phyloP scores from a whole-genome alignment of 1,140 invertebrate genomes.

The Scaptodrosophila lebanonensis region DNA sequence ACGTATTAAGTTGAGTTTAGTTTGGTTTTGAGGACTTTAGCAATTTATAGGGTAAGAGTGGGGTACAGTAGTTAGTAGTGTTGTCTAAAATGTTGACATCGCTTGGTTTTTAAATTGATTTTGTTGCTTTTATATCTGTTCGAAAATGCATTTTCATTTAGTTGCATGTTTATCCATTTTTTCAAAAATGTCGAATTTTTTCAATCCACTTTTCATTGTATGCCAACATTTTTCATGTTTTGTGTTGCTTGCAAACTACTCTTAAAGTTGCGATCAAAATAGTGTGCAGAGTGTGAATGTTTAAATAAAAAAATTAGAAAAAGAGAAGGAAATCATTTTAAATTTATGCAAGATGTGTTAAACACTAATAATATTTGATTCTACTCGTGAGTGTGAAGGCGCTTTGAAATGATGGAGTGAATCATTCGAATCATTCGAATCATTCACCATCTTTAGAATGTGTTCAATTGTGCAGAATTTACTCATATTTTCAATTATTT shows the following conservation, averaged over 20 bases:
- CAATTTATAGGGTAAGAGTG: background rate
- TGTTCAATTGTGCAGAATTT: no score
- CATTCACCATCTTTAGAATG: no score
- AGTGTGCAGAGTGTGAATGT: no score
- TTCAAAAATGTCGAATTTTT: constrained; percentile 40
- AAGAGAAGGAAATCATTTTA: no score
- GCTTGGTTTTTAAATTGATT: constrained; percentile 54
- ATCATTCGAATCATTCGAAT: no score
- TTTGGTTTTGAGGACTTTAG: constrained; percentile 5
- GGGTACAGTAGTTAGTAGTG: constrained; percentile 36
- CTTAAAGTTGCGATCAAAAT: constrained; percentile 21
- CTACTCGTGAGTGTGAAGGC: no score
- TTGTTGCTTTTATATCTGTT: constrained; percentile 10
- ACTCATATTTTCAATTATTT: no score
- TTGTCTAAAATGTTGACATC: constrained; percentile 77
- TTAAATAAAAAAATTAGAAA: no score
- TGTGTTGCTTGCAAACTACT: constrained; percentile 3
- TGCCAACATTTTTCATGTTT: constrained; percentile 67
- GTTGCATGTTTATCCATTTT: constrained; percentile 16
- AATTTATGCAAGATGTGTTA: no score
- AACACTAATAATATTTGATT: no score
- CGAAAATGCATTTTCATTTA: constrained; percentile 7
- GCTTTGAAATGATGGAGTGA: no score
- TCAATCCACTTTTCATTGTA: constrained; percentile 66
- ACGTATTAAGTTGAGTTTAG: constrained; percentile 20